These are phyloP conservation scores for Chaenocephalus aceratus DNA, from an alignment of 2,113 vertebrate species.

Conservation along the genomic window DNA sequence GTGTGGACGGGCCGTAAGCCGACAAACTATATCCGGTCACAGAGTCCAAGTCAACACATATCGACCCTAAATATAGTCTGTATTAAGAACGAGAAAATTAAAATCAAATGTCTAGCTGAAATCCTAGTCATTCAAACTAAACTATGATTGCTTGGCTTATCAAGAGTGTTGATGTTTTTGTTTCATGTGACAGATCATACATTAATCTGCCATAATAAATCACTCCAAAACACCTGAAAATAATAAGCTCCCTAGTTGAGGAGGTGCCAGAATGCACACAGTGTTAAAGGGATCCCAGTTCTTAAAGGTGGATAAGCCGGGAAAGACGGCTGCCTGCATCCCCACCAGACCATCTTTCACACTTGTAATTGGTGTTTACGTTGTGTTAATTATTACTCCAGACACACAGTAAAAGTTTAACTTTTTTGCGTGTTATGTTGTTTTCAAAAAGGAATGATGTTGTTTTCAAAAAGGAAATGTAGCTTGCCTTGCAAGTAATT, in stretches of 20 bases:
- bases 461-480: not conserved
- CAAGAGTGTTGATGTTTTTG: not conserved
- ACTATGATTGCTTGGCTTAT: constrained; percentile 1
- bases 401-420: not conserved
- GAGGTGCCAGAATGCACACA: not conserved
- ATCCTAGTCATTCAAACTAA: not conserved
- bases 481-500: not conserved
- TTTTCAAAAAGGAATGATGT: not conserved
- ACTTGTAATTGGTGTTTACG: constrained; percentile 30
- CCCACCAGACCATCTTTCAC: constrained; percentile 16
- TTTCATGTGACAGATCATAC: not conserved
- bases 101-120: not conserved
- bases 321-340: not conserved
- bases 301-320: constrained; percentile 10
- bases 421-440: too few species aligned
- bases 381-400: not conserved
- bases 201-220: too few species aligned
- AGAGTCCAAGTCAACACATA: too few species aligned
- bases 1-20: too few species aligned
- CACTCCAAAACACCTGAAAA: not conserved
- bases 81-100: not conserved
- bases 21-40: too few species aligned
- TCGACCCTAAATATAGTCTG: too few species aligned
- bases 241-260: constrained; percentile 30
- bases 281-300: constrained; percentile 16